These are phyloP conservation scores for Echeneis naucrates DNA, from an alignment of 2,797 vertebrate species.

Conservation along the genomic window DNA sequence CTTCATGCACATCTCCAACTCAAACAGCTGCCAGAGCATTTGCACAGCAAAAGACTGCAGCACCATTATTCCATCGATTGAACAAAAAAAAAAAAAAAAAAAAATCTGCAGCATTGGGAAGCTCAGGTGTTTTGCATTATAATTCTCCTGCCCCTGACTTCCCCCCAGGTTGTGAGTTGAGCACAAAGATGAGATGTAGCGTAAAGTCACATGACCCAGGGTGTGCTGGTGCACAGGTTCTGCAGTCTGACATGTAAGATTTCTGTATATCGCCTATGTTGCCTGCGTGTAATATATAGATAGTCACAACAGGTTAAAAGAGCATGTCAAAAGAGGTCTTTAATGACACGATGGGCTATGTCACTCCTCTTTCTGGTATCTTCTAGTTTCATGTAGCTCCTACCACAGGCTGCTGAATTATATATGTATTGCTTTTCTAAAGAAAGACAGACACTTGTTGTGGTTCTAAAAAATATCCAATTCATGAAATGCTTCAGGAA, in stretches of 20 bases:
- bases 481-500: constrained; percentile 44
- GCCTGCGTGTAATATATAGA: constrained; percentile 60
- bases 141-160: constrained; percentile 28
- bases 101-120: constrained; percentile 30
- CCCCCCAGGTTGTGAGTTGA: constrained; percentile 30
- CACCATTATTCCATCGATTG: constrained; percentile 31
- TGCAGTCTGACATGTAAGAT: constrained; percentile 53
- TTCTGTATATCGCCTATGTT: constrained; percentile 59
- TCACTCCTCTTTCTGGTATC: constrained; percentile 37
- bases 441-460: constrained; percentile 17
- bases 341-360: constrained; percentile 44
- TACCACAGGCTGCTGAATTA: background rate
- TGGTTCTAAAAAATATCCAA: constrained; percentile 41
- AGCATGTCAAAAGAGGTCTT: constrained; percentile 54
- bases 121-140: constrained; percentile 57
- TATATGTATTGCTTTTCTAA: constrained; percentile 10
- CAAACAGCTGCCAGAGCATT: constrained; percentile 80
- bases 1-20: constrained; percentile 72
- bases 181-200: constrained; percentile 43
- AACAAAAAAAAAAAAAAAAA: constrained; percentile 16
- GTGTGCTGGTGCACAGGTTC: constrained; percentile 45
- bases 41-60: constrained; percentile 61
- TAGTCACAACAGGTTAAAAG: constrained; percentile 32
- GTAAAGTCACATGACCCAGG: constrained; percentile 55
- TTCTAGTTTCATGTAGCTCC: constrained; percentile 5